phyloP scores from a whole-genome alignment of 2,888 invertebrate genomes.

The Subacronicta megacephala region DNA sequence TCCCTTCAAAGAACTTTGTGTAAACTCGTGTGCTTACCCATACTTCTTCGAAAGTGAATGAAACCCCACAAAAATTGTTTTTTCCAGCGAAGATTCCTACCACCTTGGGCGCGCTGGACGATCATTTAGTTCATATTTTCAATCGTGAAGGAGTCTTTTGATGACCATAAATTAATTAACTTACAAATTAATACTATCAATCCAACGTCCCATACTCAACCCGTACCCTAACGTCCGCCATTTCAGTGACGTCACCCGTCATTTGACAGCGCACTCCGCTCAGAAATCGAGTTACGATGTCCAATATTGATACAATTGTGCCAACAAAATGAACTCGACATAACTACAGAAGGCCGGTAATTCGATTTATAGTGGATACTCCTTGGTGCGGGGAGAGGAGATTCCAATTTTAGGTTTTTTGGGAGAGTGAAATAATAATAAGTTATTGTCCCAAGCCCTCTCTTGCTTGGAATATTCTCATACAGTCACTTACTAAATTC shows the following conservation, averaged over 20 bases:
- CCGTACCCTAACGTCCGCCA: slow-evolving; percentile 52
- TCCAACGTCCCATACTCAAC: slow-evolving; percentile 16
- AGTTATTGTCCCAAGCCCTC: background rate
- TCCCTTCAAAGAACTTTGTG: no score
- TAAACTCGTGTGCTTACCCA: no score
- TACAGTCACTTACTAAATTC: no score
- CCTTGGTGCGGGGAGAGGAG: slow-evolving; percentile 58
- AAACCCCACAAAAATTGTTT: no score
- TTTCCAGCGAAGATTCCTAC: no score
- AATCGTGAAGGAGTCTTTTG: no score
- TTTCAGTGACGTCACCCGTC: slow-evolving; percentile 64
- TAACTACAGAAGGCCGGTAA: slow-evolving; percentile 75
- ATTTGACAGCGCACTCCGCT: slow-evolving; percentile 72
- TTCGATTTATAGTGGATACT: slow-evolving; percentile 74
- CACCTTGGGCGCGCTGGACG: no score
- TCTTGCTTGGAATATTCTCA: background rate
- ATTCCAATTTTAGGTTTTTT: slow-evolving; percentile 15
- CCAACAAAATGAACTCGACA: slow-evolving; percentile 78
- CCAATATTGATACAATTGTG: slow-evolving; percentile 86
- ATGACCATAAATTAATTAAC: no score
- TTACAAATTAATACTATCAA: slow-evolving; percentile 12
- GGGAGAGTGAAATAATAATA: background rate
- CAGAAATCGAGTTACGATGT: slow-evolving; percentile 81
- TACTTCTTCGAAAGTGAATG: no score
- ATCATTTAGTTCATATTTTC: no score